Percentiles rank a stretch among this genome's conserved stretches.
These are phyloP conservation scores for Tetramorium simillimum DNA, from an alignment of 1,140 invertebrate genomes.

Conservation along the genomic window DNA sequence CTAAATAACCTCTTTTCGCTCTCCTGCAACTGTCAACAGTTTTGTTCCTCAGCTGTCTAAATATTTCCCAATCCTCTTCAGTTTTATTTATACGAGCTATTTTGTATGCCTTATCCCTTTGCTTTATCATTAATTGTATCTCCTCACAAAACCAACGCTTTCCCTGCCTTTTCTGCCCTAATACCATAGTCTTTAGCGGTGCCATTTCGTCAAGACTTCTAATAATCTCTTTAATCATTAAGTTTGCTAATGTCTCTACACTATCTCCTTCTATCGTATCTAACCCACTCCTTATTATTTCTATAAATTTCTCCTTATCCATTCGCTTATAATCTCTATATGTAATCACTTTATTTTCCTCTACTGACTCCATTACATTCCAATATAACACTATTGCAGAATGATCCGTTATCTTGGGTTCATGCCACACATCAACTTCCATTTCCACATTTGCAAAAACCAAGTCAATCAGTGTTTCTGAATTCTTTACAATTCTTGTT, in stretches of 20 bases:
- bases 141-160: neutral
- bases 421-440: neutral
- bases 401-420: constrained; percentile 1
- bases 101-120: neutral
- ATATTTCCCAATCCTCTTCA: neutral
- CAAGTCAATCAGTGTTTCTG: neutral
- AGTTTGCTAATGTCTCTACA: neutral
- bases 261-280: neutral
- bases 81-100: neutral
- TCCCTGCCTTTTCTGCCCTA: neutral
- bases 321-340: constrained; percentile 3
- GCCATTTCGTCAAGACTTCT: neutral
- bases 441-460: neutral
- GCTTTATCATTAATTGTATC: no score
- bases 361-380: neutral
- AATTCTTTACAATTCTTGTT: neutral
- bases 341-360: neutral
- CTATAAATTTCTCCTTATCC: neutral
- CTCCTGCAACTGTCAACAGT: no score
- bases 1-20: no score
- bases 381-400: neutral
- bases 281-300: neutral
- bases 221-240: neutral
- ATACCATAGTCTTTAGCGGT: neutral
- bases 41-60: neutral